Evolutionary conservation across 37 sponge, comb jelly and placozoan genomes (phyloP).

Genomic region (Axinella damicornis): DNA sequence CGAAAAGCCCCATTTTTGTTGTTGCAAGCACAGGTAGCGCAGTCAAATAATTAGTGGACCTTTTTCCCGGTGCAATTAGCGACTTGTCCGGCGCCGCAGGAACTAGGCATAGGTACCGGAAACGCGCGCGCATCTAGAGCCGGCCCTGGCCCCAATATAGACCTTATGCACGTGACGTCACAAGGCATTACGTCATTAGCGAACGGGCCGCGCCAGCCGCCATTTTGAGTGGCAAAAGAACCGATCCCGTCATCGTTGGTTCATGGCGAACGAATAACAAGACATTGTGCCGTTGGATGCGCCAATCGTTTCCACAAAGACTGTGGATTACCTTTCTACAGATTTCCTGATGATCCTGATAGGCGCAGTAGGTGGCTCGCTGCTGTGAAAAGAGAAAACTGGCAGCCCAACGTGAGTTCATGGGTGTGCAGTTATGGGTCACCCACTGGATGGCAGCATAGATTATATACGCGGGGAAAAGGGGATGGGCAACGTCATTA

Average conservation of each 20-base stretch:
- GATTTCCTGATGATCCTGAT: slow-evolving; percentile 48
- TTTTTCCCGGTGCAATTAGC: too few species aligned
- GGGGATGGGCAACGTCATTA: too few species aligned
- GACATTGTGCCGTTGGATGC: slow-evolving; percentile 65
- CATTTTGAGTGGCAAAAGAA: slow-evolving; percentile 52
- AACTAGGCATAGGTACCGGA: too few species aligned
- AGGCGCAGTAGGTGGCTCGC: slow-evolving; percentile 54
- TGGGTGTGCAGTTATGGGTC: slow-evolving; percentile 68
- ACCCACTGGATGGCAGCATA: too few species aligned
- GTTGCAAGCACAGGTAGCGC: not conserved
- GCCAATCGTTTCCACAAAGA: slow-evolving; percentile 33
- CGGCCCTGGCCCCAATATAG: too few species aligned
- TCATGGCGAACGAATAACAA: slow-evolving; percentile 60
- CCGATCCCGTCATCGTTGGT: too few species aligned
- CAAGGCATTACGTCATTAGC: too few species aligned
- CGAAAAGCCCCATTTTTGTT: too few species aligned
- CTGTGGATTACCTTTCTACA: slow-evolving; percentile 42
- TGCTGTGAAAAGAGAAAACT: slow-evolving; percentile 45
- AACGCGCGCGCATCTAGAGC: too few species aligned
- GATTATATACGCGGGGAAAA: too few species aligned
- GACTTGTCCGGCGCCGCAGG: too few species aligned
- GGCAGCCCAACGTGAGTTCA: slow-evolving; percentile 49
- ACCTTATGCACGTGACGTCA: too few species aligned
- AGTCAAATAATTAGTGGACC: not conserved
- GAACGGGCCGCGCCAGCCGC: slow-evolving; percentile 7